Conservation (phyloP, 2,888 invertebrate species). For the Didymodactylos carnosus region DNA sequence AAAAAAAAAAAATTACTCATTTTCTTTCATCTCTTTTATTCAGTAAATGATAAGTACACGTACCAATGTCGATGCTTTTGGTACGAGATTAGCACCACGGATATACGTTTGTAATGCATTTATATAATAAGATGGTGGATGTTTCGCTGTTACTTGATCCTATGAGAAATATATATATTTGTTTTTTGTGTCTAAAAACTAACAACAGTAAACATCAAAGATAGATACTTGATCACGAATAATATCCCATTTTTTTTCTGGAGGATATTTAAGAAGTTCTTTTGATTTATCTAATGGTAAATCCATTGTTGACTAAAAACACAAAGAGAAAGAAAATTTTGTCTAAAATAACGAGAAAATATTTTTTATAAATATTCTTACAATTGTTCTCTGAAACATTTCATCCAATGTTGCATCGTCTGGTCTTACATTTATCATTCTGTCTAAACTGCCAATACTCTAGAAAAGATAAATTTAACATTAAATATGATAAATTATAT, state of each 20-base stretch:
- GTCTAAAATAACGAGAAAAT: neutral
- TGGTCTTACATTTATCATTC: neutral
- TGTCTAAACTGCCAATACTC: neutral
- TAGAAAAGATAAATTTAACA: neutral
- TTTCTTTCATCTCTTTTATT: neutral
- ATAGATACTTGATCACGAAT: conserved; percentile 83
- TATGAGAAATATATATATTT: conserved; percentile 27
- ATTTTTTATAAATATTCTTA: no score
- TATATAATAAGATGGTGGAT: conserved; percentile 84
- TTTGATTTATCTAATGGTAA: conserved; percentile 95
- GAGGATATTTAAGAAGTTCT: conserved; percentile 55
- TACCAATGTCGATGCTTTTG: neutral
- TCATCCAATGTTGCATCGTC: neutral
- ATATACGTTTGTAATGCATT: conserved; percentile 71
- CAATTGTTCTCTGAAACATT: neutral
- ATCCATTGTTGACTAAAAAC: conserved; percentile 38
- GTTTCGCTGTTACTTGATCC: conserved; percentile 94
- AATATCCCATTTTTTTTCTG: conserved; percentile 97
- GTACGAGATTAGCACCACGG: neutral
- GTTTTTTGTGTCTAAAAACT: neutral
- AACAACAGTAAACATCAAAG: neutral
- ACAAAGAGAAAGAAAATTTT: no score
- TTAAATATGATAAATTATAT: no score
- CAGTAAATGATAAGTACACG: neutral
- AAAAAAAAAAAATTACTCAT: conserved; percentile 7